Base-by-base conservation (phyloP, 2,888 invertebrate genomes). In the Drosophila barbarae region DNA sequence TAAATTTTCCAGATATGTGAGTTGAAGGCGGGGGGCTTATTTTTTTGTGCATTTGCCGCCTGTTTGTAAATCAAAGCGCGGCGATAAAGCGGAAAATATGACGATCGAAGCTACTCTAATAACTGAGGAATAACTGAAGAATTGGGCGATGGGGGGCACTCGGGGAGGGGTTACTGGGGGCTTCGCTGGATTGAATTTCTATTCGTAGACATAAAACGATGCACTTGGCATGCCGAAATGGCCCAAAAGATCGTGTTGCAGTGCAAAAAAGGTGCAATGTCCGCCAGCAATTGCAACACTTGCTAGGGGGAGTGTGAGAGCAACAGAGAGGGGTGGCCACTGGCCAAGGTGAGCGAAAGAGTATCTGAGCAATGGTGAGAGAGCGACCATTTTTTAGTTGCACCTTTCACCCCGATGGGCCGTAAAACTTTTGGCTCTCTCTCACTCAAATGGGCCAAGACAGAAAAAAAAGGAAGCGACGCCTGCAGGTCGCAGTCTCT, bases 131-230 rank as follows among this genome's bases (percentile, higher is more conserved):
- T 36, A 50, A 65, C 54, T 26, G 50, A 18, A 15, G 26, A 21
- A 13, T 18, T 13, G 18, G 21, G 13, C n/a, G 50, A 21, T 13
- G 4, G 41, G 21, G 18, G 39, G 6, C 23, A 3, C 12, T 6
- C 12, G 21, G 39, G 34, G 2, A 12, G 12, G 28, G 51, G 30
- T 26, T 9, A 28, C 6, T 30, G 34, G 36, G 60, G 30, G 41
- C 51, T 51, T 13, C 10, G n/a, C 50, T 67, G 71, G 64, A 85
- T 79, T 79, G 61, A 79, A 79, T 79, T 79, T 84, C 79, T 85
- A 85, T 84, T 53, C 86, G 79, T 84, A 79, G 86, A 79, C 79
- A 79, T 78, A 85, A 85, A 84, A 73, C 81, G 84, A 69, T 63
- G 77, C 71, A 78, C 26, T 61, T 70, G 72, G 79, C 78, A 84